These are phyloP conservation scores for Phodopus roborovskii DNA, from an alignment of 2,113 vertebrate species.

Conservation along the genomic window DNA sequence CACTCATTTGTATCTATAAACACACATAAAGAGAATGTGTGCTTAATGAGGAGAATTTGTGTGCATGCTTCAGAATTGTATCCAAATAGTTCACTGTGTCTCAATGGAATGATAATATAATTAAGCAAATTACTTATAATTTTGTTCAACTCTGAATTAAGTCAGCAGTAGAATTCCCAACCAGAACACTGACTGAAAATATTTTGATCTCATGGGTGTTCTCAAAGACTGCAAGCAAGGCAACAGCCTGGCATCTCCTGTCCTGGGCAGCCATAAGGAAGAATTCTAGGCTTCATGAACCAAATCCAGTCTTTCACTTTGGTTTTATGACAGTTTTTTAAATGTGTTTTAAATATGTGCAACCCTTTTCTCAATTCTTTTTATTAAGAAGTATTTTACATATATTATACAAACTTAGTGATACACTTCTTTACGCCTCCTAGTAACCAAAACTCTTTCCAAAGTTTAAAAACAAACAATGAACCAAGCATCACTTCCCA, in stretches of 20 bases:
- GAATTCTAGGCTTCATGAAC: not conserved
- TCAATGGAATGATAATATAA: conserved; percentile 38
- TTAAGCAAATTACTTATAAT: conserved; percentile 42
- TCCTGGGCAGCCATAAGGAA: not conserved
- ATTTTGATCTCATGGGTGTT: not conserved
- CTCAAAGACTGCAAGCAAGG: not conserved
- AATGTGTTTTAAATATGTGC: not conserved
- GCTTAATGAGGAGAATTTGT: not conserved
- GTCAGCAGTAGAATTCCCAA: conserved; percentile 23
- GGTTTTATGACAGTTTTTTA: not conserved
- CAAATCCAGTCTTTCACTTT: not conserved
- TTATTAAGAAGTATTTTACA: not conserved
- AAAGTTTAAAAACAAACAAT: not conserved
- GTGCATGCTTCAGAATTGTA: conserved; percentile 12
- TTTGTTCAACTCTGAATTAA: conserved; percentile 54
- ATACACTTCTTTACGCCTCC: not conserved
- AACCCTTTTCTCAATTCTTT: not conserved
- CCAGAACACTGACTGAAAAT: conserved; percentile 11
- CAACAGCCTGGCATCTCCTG: not conserved
- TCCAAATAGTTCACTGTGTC: conserved; percentile 20
- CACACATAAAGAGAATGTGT: conserved; percentile 22
- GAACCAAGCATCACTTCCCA: not conserved
- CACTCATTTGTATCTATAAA: conserved; percentile 6
- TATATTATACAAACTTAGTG: not conserved
- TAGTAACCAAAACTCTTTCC: not conserved